These are phyloP conservation scores for Arrhopalites spinosus DNA, from an alignment of 2,888 invertebrate species.

Conservation along the genomic window DNA sequence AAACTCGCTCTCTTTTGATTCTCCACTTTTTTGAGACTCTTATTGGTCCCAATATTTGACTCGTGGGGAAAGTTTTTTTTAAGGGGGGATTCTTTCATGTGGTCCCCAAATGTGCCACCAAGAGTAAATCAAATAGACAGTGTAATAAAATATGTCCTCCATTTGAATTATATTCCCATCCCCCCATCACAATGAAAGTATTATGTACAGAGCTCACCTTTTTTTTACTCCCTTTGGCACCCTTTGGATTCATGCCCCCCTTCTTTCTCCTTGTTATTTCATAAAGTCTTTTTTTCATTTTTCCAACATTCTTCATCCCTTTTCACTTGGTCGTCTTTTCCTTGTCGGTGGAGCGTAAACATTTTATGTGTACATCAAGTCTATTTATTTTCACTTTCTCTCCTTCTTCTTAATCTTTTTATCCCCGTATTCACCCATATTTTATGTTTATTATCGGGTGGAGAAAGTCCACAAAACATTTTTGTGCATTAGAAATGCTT, in stretches of 20 bases:
- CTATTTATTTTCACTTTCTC: background rate
- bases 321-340: background rate
- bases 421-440: background rate
- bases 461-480: background rate
- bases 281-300: background rate
- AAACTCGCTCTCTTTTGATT: background rate
- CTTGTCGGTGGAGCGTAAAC: background rate
- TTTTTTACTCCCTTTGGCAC: background rate
- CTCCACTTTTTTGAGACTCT: background rate
- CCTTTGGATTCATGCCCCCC: background rate
- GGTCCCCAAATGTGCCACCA: background rate
- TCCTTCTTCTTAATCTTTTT: background rate
- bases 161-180: constrained; percentile 9
- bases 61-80: too few relatives aligned
- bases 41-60: too few relatives aligned
- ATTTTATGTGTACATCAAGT: background rate
- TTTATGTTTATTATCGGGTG: background rate
- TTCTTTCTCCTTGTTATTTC: background rate
- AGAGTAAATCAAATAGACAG: constrained; percentile 18
- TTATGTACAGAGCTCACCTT: background rate
- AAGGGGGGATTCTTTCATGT: background rate
- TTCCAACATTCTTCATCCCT: background rate
- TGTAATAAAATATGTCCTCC: constrained; percentile 17
- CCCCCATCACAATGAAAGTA: background rate
- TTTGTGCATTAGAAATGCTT: background rate